Evolutionary conservation across 1,140 invertebrate genomes (phyloP).

Genomic region (Melipona quadrifasciata): DNA sequence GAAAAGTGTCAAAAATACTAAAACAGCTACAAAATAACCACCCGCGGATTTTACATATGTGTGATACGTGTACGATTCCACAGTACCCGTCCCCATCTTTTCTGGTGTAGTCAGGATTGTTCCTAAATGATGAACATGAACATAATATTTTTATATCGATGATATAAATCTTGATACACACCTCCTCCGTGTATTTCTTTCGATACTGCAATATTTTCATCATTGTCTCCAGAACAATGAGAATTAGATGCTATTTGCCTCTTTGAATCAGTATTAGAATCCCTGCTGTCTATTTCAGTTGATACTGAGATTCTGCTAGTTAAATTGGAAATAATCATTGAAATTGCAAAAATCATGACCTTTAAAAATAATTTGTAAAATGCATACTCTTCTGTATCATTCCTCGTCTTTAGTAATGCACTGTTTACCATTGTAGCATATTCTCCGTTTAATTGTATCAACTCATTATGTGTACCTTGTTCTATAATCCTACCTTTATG

Average conservation of each 20-base stretch:
- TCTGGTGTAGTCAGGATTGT: conserved; percentile 77
- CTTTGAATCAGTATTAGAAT: neutral
- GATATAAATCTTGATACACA: neutral
- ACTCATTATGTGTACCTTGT: conserved; percentile 85
- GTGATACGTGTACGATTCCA: conserved; percentile 80
- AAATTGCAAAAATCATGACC: neutral
- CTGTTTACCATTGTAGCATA: conserved; percentile 82
- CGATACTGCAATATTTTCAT: neutral
- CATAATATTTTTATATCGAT: neutral
- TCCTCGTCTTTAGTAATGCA: conserved; percentile 19
- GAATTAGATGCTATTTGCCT: neutral
- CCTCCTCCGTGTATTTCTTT: conserved; percentile 1
- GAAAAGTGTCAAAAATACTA: conserved; percentile 83
- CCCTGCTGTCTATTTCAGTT: neutral
- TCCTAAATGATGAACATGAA: conserved; percentile 32
- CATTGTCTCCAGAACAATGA: neutral
- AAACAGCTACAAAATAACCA: conserved; percentile 81
- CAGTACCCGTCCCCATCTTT: conserved; percentile 78
- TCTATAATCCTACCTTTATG: conserved; percentile 86
- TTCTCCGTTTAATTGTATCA: conserved; percentile 84
- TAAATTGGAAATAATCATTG: neutral
- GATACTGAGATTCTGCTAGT: conserved; percentile 3
- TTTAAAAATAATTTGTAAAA: conserved; percentile 16
- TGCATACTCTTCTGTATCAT: conserved; percentile 7
- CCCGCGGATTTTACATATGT: conserved; percentile 85